Base-by-base conservation (phyloP, 2,113 vertebrate species). In the Upupa epops region DNA sequence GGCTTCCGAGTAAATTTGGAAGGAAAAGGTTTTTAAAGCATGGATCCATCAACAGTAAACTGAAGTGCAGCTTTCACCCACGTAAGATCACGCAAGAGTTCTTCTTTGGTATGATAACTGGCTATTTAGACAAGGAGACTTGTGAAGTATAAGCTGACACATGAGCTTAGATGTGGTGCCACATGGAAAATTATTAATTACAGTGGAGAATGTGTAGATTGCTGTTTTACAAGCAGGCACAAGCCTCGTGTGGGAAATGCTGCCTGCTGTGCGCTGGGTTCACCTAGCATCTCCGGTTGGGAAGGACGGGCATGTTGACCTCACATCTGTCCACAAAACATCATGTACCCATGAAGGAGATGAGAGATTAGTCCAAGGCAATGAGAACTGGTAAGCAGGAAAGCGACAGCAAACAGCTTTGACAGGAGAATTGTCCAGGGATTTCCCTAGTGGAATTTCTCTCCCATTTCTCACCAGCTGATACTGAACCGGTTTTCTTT, bases 301-400 rank as follows among this genome's bases (percentile, higher is more conserved):
- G 54, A 94, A 92, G 87, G 88, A 91, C 63, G 89, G 87, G 74
- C 74, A 79, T 0, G 0, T 82, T 81, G 63, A 79, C 78, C 48
- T 93, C 90, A 45, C 73, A 72, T 90, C 93, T 93, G 84, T 95
- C 94, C 94, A 87, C 95, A 96, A 90, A 96, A 93, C 89, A 75
- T 92, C 95, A 92, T 76, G 81, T 86, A 91, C 87, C 89, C 87
- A 85, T 90, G 87, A 95, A 95, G 87, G 94, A 91, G 91, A 91
- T 91, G 93, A 94, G 55, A 84, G 93, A 96, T 94, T 93, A 94
- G 74, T 83, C 66, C 89, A 92, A 95, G 63, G 87, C 93, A 95
- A 82, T 89, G 92, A 91, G 91, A 95, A 93, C 93, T 91, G 84
- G 93, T 84, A 76, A 89, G 71, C 66, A 93, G 87, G 64, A 95